phyloP scores from a whole-genome alignment of 2,797 vertebrate species.

The Hyperoplus lanceolatus region DNA sequence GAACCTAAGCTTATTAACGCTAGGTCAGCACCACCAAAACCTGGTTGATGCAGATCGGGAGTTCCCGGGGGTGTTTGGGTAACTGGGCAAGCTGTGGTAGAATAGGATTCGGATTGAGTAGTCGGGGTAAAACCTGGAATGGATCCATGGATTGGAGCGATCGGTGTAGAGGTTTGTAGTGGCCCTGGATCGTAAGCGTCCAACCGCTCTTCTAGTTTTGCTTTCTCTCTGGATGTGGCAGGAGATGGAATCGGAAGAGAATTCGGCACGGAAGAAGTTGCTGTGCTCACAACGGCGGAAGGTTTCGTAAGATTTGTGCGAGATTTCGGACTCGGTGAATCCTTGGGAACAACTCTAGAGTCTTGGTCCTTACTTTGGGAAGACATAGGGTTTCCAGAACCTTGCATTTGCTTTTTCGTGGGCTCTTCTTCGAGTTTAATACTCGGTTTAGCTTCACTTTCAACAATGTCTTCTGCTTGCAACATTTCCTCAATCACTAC shows the following conservation, averaged over 20 bases:
- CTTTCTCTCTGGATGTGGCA: constrained; percentile 19
- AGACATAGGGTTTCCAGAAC: constrained; percentile 7
- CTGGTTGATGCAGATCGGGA: constrained; percentile 47
- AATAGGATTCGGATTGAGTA: constrained; percentile 6
- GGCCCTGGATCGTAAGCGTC: constrained; percentile 57
- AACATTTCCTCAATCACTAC: constrained; percentile 56
- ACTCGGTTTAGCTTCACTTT: constrained; percentile 7
- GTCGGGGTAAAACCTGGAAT: constrained; percentile 28
- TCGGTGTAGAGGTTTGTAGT: constrained; percentile 75
- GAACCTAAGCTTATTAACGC: constrained; percentile 63
- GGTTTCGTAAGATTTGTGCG: background rate
- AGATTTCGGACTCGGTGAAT: constrained; percentile 20
- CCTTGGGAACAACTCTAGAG: background rate
- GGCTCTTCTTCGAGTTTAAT: constrained; percentile 14
- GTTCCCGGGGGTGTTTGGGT: constrained; percentile 40
- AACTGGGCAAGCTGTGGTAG: constrained; percentile 31
- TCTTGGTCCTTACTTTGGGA: constrained; percentile 1
- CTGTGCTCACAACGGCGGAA: background rate
- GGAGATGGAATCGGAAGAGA: constrained; percentile 39
- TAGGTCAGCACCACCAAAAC: constrained; percentile 29
- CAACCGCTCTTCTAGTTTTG: background rate
- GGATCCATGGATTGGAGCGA: constrained; percentile 36
- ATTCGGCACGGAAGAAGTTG: constrained; percentile 15
- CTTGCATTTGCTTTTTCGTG: background rate
- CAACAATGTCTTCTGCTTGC: constrained; percentile 9